These are phyloP conservation scores for Apodemia duryi DNA, from an alignment of 2,888 invertebrate genomes.

Conservation along the genomic window DNA sequence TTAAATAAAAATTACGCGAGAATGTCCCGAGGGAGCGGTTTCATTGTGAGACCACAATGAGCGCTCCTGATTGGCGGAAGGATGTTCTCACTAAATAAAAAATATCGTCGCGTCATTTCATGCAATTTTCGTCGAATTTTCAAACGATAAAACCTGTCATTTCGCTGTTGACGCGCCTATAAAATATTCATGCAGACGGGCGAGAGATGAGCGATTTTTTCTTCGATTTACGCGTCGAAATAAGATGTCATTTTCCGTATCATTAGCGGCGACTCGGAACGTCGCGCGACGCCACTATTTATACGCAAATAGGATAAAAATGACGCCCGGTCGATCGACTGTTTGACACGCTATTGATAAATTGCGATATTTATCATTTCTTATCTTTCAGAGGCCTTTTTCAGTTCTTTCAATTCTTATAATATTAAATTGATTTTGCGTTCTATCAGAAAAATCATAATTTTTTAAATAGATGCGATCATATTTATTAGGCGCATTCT, in stretches of 20 bases:
- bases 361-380: constrained; percentile 70
- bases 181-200: constrained; percentile 77
- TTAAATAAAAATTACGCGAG: constrained; percentile 71
- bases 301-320: constrained; percentile 79
- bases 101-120: constrained; percentile 78
- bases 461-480: too few relatives aligned
- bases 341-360: constrained; percentile 77
- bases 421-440: constrained; percentile 31
- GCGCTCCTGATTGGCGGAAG: constrained; percentile 77
- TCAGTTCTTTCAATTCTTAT: constrained; percentile 40
- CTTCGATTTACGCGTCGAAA: constrained; percentile 78
- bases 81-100: constrained; percentile 79
- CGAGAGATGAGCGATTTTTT: constrained; percentile 77
- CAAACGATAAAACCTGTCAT: constrained; percentile 80
- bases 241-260: constrained; percentile 81
- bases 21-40: constrained; percentile 61
- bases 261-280: constrained; percentile 75
- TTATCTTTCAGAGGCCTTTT: constrained; percentile 42
- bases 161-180: constrained; percentile 78
- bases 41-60: constrained; percentile 73
- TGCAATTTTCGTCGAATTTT: constrained; percentile 77
- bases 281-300: constrained; percentile 72
- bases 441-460: background rate
- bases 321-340: constrained; percentile 74
- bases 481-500: too few relatives aligned